These are phyloP conservation scores for Empidonax traillii DNA, from an alignment of 2,113 vertebrate genomes.

Conservation along the genomic window DNA sequence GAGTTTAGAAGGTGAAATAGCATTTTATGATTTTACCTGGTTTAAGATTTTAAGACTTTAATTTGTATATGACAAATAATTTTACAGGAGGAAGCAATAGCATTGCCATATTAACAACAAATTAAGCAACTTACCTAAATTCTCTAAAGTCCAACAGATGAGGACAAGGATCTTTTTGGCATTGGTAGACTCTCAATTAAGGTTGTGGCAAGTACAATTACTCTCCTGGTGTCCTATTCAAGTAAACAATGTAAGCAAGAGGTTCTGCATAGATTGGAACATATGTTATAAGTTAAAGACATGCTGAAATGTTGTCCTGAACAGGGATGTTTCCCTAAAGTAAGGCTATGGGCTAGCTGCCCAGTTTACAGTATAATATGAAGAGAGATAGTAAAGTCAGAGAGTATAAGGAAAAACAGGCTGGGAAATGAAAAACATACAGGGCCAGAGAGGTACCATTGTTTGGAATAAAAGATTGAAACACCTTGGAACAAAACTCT, in stretches of 20 bases:
- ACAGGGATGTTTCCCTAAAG: constrained; percentile 12
- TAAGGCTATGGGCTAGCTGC: background rate
- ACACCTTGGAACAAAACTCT: constrained; percentile 12
- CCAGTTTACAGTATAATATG: background rate
- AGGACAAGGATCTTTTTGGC: background rate
- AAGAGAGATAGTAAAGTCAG: background rate
- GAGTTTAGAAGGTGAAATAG: background rate
- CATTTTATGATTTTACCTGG: background rate
- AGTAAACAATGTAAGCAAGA: background rate
- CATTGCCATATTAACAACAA: background rate
- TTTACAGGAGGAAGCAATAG: background rate
- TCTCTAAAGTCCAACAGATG: background rate
- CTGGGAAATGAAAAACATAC: background rate
- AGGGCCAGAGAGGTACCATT: background rate
- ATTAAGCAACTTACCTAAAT: background rate
- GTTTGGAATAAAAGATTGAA: constrained; percentile 46
- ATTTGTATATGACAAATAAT: background rate
- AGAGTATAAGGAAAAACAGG: background rate
- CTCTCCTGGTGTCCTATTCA: background rate
- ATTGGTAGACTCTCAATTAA: background rate
- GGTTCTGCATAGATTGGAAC: background rate
- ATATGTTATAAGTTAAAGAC: constrained; percentile 4
- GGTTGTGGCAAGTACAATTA: background rate
- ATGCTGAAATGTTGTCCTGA: background rate
- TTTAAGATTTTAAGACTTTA: background rate